Evolutionary conservation across 2,113 vertebrate genomes (phyloP).

Genomic region (Lampris megalopsis): DNA sequence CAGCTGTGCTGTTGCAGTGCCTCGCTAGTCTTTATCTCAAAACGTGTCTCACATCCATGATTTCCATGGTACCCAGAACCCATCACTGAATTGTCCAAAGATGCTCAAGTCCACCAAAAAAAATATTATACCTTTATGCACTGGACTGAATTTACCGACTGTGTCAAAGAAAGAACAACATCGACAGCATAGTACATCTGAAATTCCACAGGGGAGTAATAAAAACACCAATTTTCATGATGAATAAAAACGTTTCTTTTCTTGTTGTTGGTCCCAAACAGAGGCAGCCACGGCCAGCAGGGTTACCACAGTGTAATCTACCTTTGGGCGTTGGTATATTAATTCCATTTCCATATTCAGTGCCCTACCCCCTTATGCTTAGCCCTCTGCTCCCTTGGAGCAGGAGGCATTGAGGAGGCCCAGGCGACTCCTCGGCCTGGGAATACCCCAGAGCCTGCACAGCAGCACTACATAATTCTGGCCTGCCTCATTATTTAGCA

Average conservation of each 20-base stretch:
- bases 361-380: slow-evolving; percentile 3
- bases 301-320: slow-evolving; percentile 82
- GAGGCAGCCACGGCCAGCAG: slow-evolving; percentile 60
- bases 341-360: slow-evolving; percentile 86
- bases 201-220: slow-evolving; percentile 78
- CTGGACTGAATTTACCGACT: slow-evolving; percentile 61
- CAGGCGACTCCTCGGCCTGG: slow-evolving; percentile 60
- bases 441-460: slow-evolving; percentile 81
- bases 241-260: slow-evolving; percentile 77
- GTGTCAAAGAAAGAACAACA: slow-evolving; percentile 64
- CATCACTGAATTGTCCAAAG: slow-evolving; percentile 42
- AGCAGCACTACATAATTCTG: slow-evolving; percentile 78
- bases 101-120: slow-evolving; percentile 30
- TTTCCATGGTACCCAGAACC: not conserved
- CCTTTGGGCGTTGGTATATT: slow-evolving; percentile 83
- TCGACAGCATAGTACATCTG: slow-evolving; percentile 55
- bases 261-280: slow-evolving; percentile 78
- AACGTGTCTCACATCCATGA: not conserved
- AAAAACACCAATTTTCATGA: slow-evolving; percentile 78
- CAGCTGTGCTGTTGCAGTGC: slow-evolving; percentile 21
- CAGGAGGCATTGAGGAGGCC: slow-evolving; percentile 56
- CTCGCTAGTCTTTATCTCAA: slow-evolving; percentile 50
- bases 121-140: slow-evolving; percentile 36
- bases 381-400: slow-evolving; percentile 53
- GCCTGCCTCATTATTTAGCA: slow-evolving; percentile 88